A percentile compares a stretch with the other conserved stretches of the same genome.
Evolutionary conservation across 2,113 vertebrate species (phyloP).

Genomic region (Riparia riparia): DNA sequence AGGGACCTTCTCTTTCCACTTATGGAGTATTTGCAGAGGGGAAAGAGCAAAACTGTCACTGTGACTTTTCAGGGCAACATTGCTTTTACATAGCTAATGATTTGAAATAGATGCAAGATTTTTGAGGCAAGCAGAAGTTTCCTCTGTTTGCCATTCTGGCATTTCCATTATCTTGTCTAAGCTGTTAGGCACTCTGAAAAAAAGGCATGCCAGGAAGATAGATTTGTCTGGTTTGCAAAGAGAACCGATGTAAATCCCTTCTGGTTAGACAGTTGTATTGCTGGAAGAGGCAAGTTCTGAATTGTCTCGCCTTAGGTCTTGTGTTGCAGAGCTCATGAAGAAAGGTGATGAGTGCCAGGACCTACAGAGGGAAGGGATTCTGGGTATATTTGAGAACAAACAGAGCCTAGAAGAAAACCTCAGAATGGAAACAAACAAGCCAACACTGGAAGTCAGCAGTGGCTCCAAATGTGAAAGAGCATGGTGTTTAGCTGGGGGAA

Average conservation of each 20-base stretch:
- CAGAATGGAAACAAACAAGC: background rate
- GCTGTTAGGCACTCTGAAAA: background rate
- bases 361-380: background rate
- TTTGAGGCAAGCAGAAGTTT: background rate
- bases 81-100: background rate
- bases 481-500: background rate
- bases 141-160: background rate
- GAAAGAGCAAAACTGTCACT: background rate
- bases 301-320: background rate
- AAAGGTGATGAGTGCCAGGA: background rate
- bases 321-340: background rate
- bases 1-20: background rate
- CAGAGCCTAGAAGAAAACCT: background rate
- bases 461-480: background rate
- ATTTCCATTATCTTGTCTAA: background rate
- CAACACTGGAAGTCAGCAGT: background rate
- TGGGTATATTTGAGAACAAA: background rate
- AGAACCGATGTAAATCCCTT: background rate
- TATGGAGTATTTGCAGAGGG: background rate
- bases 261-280: background rate
- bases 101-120: background rate
- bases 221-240: background rate
- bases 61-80: background rate
- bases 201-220: background rate
- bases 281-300: background rate